Evolutionary conservation across 2,888 invertebrate genomes (phyloP).

Genomic region (Ennomos quercinarius): DNA sequence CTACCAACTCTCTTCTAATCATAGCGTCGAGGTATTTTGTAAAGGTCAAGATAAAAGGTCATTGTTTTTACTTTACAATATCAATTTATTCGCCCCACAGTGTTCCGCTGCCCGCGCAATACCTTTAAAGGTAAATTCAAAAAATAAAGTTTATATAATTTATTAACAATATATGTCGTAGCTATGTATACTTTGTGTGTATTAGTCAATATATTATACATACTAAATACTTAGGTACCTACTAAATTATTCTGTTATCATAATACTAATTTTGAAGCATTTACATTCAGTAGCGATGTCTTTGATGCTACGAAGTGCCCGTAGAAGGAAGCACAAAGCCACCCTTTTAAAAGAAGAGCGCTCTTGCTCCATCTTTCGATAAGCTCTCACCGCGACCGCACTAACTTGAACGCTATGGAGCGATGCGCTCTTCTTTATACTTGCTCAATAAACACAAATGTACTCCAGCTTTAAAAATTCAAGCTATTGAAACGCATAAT

Average conservation of each 20-base stretch:
- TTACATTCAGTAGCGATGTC: constrained; percentile 42
- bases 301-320: constrained; percentile 63
- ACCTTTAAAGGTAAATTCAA: too few relatives aligned
- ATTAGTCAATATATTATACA: too few relatives aligned
- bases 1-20: constrained; percentile 4
- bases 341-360: constrained; percentile 71
- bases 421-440: constrained; percentile 53
- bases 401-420: constrained; percentile 25
- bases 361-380: constrained; percentile 74
- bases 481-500: constrained; percentile 26
- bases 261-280: too few relatives aligned
- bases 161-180: too few relatives aligned
- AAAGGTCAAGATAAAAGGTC: constrained; percentile 17
- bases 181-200: too few relatives aligned
- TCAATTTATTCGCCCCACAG: too few relatives aligned
- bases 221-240: too few relatives aligned
- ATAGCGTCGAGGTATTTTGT: constrained; percentile 5
- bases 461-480: constrained; percentile 45
- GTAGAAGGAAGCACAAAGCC: constrained; percentile 74
- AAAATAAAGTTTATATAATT: too few relatives aligned
- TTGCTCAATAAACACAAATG: constrained; percentile 57
- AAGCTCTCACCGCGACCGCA: constrained; percentile 58
- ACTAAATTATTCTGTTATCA: too few relatives aligned
- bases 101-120: too few relatives aligned
- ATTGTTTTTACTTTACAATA: constrained; percentile 6